Percentiles rank a stretch among this genome's conserved stretches.
phyloP scores from a whole-genome alignment of 23 tunicate species.

The Trididemnum nubilum region DNA sequence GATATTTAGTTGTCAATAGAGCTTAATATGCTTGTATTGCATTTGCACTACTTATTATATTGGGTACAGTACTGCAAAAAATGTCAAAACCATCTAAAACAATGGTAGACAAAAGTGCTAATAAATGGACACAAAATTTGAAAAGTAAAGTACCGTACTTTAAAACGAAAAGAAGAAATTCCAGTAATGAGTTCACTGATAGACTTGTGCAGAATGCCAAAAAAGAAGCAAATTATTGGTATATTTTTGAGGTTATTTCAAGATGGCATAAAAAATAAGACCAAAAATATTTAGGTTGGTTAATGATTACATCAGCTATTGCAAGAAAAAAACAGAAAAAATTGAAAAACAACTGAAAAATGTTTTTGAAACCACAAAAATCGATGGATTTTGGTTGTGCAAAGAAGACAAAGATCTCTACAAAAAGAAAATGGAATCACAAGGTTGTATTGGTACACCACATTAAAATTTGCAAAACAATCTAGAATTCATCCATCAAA shows the following conservation, averaged over 20 bases:
- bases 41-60: no score
- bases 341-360: not conserved
- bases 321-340: not conserved
- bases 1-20: no score
- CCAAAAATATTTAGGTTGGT: slow-evolving; percentile 1
- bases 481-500: slow-evolving; percentile 24
- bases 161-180: slow-evolving; percentile 9
- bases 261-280: not conserved
- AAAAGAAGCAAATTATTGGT: not conserved
- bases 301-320: not conserved
- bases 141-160: slow-evolving; percentile 4
- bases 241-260: not conserved
- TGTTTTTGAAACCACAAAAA: slow-evolving; percentile 6
- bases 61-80: not conserved
- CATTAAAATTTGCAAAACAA: not conserved
- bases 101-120: not conserved
- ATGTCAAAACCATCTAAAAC: not conserved
- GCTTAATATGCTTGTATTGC: no score
- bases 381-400: slow-evolving; percentile 1
- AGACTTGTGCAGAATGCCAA: not conserved
- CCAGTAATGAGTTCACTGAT: not conserved
- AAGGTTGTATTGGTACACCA: slow-evolving; percentile 11
- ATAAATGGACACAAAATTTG: slow-evolving; percentile 1
- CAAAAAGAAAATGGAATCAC: slow-evolving; percentile 1
- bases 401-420: slow-evolving; percentile 12